Conservation (phyloP, 2,113 vertebrate genomes). For the Oncorhynchus nerka region DNA sequence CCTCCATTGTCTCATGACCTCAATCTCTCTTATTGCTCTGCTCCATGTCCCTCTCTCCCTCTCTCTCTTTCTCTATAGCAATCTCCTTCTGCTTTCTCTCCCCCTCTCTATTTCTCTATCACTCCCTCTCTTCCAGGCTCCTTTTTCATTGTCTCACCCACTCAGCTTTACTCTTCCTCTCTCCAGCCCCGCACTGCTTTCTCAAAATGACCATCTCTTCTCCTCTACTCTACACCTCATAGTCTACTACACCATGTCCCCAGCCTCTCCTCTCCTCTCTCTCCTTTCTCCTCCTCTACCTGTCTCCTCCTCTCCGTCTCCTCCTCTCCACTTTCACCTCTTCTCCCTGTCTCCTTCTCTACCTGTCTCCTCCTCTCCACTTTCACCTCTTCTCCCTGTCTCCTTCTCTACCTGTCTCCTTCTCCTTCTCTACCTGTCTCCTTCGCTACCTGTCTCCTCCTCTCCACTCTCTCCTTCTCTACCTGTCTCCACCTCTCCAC, state of each 20-base stretch:
- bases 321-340: conserved; percentile 19
- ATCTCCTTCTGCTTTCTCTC: conserved; percentile 20
- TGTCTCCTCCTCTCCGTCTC: neutral
- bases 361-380: conserved; percentile 9
- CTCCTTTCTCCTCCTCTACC: neutral
- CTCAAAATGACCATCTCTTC: conserved; percentile 29
- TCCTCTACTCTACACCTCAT: neutral
- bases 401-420: no score
- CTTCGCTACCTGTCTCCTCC: no score
- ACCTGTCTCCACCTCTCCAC: neutral
- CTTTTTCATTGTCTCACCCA: conserved; percentile 34
- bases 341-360: conserved; percentile 16
- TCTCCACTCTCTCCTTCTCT: neutral
- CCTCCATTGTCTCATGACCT: conserved; percentile 68
- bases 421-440: no score
- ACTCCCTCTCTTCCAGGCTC: neutral
- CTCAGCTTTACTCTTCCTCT: conserved; percentile 21
- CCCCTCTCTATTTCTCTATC: conserved; percentile 17
- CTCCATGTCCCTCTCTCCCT: conserved; percentile 56
- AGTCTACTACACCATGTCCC: neutral
- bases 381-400: no score
- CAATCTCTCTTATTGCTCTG: conserved; percentile 65
- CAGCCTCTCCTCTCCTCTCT: neutral
- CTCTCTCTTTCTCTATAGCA: conserved; percentile 24
- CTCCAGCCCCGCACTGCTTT: conserved; percentile 14